A percentile compares a stretch with the other conserved stretches of the same genome.
These are phyloP conservation scores for Anableps anableps DNA, from an alignment of 2,797 vertebrate species.

Conservation along the genomic window DNA sequence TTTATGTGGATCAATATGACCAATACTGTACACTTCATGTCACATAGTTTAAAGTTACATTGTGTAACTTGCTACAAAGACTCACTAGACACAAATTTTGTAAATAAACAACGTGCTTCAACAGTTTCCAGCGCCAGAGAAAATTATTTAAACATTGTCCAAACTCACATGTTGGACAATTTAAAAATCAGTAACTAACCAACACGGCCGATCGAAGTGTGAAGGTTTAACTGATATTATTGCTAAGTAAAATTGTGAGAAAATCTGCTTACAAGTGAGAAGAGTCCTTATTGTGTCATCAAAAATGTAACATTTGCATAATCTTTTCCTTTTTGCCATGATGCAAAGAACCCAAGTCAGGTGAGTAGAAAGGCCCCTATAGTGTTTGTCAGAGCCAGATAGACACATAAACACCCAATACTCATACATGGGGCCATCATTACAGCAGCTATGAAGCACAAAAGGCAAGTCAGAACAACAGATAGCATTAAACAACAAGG, in stretches of 20 bases:
- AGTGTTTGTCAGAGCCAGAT: constrained; percentile 21
- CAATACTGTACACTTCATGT: constrained; percentile 64
- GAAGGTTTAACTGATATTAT: constrained; percentile 26
- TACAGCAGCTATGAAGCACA: constrained; percentile 48
- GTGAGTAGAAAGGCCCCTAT: background rate
- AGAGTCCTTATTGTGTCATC: background rate
- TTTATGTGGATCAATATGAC: constrained; percentile 79
- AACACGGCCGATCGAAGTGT: background rate
- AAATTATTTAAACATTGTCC: background rate
- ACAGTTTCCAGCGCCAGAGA: background rate
- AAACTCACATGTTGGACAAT: constrained; percentile 11
- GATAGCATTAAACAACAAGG: constrained; percentile 1
- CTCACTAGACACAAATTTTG: constrained; percentile 5
- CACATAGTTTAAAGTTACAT: constrained; percentile 47
- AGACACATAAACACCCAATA: constrained; percentile 44
- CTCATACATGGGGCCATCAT: constrained; percentile 34
- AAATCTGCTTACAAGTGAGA: background rate
- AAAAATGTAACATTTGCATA: constrained; percentile 47
- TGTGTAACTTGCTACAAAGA: constrained; percentile 34
- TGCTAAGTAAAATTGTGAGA: constrained; percentile 29
- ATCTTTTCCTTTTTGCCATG: constrained; percentile 26
- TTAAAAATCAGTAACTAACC: constrained; percentile 11
- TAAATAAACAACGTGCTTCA: background rate
- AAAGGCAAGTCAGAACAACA: constrained; percentile 21
- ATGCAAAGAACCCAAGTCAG: constrained; percentile 26